These are phyloP conservation scores for silkworm (Bombyx mori) DNA, from an alignment of 1,140 invertebrate species.

Conservation along the genomic window ASM3026992v2 NC_085116.1:9461001-9461500, in stretches of 20 bases:
- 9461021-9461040: constrained; percentile 99
- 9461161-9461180: no score
- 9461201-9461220: no score
- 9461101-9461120: no score
- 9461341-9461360: constrained; percentile 91
- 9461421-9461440: constrained; percentile 13
- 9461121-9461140: no score
- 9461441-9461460: not conserved
- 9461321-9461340: constrained; percentile 90
- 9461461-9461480: not conserved
- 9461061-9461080: constrained; percentile 43
- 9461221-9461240: no score
- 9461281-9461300: constrained; percentile 97
- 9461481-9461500: constrained; percentile 30
- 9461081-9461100: no score
- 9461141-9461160: no score
- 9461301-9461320: constrained; percentile 88
- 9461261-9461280: constrained; percentile 96
- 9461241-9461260: not conserved
- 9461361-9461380: constrained; percentile 77
- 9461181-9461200: no score
- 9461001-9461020: constrained; percentile 94
- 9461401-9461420: constrained; percentile 84
- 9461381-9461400: constrained; percentile 80
- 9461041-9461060: constrained; percentile 76